Conservation (phyloP, 1,140 invertebrate genomes). For the Hyles euphorbiae region DNA sequence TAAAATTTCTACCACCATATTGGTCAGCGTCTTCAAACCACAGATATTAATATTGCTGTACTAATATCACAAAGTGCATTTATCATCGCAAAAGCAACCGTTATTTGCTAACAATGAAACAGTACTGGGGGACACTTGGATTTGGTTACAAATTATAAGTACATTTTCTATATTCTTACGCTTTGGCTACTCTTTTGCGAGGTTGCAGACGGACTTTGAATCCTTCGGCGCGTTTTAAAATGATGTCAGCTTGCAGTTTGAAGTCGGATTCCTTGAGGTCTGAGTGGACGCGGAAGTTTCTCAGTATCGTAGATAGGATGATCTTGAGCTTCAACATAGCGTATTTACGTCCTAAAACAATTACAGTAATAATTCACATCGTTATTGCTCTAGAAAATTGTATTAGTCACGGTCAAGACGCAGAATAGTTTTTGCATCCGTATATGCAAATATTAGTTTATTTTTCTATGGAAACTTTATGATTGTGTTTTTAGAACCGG, state of each 20-base stretch:
- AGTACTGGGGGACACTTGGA: no score
- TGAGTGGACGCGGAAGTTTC: constrained; percentile 86
- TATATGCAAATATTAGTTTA: no score
- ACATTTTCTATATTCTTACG: constrained; percentile 16
- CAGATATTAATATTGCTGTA: constrained; percentile 11
- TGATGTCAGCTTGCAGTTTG: constrained; percentile 88
- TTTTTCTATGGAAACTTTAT: no score
- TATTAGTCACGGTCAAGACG: no score
- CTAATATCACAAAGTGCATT: not conserved
- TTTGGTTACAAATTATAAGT: no score
- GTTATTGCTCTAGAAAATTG: no score
- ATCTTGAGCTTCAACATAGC: constrained; percentile 93
- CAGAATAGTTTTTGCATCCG: no score
- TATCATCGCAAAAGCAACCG: no score
- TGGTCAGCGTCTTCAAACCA: constrained; percentile 25
- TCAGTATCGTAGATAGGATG: constrained; percentile 89
- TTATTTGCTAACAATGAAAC: no score
- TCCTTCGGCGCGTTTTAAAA: constrained; percentile 88
- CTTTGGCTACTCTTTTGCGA: constrained; percentile 73
- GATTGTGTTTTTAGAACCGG: no score
- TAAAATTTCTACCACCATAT: constrained; percentile 47
- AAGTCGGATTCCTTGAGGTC: constrained; percentile 84
- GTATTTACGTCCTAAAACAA: constrained; percentile 86
- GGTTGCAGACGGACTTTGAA: constrained; percentile 84
- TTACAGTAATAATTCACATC: constrained; percentile 4